A percentile compares a stretch with the other conserved stretches of the same genome.
phyloP scores from a whole-genome alignment of 2,888 invertebrate species.

The Lysandra coridon region DNA sequence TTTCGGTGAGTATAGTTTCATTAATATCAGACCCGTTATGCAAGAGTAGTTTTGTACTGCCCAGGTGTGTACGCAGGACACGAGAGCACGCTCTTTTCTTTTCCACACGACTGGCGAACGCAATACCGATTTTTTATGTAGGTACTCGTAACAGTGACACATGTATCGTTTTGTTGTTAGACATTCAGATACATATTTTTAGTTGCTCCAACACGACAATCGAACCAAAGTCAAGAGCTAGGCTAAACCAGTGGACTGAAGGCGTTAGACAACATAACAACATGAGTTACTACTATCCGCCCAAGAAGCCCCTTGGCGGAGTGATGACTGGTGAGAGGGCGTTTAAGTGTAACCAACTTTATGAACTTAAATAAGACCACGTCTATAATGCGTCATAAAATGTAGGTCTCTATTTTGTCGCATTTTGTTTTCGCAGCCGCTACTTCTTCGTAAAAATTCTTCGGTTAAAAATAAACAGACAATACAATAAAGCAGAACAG shows the following conservation, averaged over 20 bases:
- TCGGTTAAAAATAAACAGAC: constrained; percentile 12
- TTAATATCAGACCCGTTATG: background rate
- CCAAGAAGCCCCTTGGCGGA: constrained; percentile 3
- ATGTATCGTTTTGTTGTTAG: no score
- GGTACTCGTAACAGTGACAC: no score
- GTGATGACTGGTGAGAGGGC: constrained; percentile 8
- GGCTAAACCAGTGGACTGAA: background rate
- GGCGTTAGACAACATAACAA: background rate
- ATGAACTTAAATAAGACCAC: constrained; percentile 23
- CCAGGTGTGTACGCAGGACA: no score
- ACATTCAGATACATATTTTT: no score
- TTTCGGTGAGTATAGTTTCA: background rate
- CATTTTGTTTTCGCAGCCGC: background rate
- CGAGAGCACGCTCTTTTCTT: no score
- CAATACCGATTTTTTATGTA: no score
- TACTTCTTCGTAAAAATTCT: background rate
- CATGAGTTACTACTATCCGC: background rate
- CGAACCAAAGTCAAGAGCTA: background rate
- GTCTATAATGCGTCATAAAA: background rate
- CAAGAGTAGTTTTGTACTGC: background rate
- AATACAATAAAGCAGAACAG: background rate
- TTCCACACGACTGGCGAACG: no score
- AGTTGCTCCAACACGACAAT: no score
- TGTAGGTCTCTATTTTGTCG: background rate
- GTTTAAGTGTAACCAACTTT: constrained; percentile 13